Evolutionary conservation across 92 coral and sea anemone genomes (phyloP).

Genomic region (Epizoanthus illoricatus): DNA sequence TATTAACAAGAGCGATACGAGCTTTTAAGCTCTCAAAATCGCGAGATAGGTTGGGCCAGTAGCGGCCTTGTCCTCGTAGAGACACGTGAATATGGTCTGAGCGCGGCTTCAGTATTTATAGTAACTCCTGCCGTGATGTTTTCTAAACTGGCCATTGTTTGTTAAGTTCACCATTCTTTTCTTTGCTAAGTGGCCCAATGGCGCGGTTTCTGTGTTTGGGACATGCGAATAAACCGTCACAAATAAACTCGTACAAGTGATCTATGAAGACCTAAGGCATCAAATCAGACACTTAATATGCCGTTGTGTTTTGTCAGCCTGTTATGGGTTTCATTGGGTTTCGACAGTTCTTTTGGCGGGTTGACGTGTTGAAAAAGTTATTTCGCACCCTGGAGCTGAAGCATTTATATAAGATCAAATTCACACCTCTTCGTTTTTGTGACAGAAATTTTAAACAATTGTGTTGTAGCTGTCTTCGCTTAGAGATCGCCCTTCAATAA

Average conservation of each 20-base stretch:
- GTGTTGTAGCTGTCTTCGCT: constrained; percentile 65
- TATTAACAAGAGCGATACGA: constrained; percentile 86
- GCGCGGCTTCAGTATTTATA: constrained; percentile 59
- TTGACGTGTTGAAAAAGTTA: constrained; percentile 94
- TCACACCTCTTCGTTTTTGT: constrained; percentile 75
- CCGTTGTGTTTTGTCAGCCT: constrained; percentile 84
- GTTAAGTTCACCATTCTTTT: constrained; percentile 54
- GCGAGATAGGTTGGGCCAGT: constrained; percentile 48
- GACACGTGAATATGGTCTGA: background rate
- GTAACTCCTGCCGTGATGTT: constrained; percentile 87
- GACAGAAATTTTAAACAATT: constrained; percentile 64
- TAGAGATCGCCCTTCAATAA: constrained; percentile 15
- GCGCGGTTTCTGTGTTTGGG: constrained; percentile 62
- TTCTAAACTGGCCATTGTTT: constrained; percentile 80
- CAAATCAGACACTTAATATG: constrained; percentile 83
- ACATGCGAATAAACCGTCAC: constrained; percentile 69
- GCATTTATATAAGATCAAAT: constrained; percentile 88
- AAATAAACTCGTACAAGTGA: constrained; percentile 54
- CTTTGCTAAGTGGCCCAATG: constrained; percentile 44
- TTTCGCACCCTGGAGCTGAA: constrained; percentile 66
- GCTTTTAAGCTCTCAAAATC: constrained; percentile 57
- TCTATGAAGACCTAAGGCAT: constrained; percentile 58
- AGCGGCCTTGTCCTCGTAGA: constrained; percentile 28
- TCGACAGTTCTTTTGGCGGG: constrained; percentile 81
- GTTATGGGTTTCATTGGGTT: constrained; percentile 69